Evolutionary conservation across 2,888 invertebrate genomes (phyloP).

Genomic region (Myopa testacea): DNA sequence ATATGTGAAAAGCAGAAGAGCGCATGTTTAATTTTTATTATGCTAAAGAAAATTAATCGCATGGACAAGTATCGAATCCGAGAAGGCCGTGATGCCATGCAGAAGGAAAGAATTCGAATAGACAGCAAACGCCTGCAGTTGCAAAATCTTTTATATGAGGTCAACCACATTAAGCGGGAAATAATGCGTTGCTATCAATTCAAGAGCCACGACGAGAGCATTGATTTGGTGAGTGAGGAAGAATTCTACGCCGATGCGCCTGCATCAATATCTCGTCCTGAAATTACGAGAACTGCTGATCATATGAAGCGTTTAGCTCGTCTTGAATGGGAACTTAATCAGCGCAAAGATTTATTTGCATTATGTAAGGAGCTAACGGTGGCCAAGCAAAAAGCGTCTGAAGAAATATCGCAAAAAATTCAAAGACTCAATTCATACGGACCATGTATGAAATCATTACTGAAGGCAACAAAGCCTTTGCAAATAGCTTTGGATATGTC

Average conservation of each 20-base stretch:
- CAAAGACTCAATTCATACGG: constrained; percentile 84
- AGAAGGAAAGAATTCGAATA: constrained; percentile 86
- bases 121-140: constrained; percentile 90
- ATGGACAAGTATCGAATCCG: constrained; percentile 90
- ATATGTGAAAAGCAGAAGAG: constrained; percentile 74
- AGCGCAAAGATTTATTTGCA: constrained; percentile 84
- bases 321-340: constrained; percentile 90
- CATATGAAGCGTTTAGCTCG: constrained; percentile 88
- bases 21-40: constrained; percentile 82
- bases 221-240: constrained; percentile 85
- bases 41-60: constrained; percentile 89
- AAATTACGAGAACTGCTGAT: constrained; percentile 75
- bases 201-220: constrained; percentile 94
- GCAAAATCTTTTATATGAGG: constrained; percentile 94
- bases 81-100: constrained; percentile 82
- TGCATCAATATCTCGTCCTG: constrained; percentile 74
- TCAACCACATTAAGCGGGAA: constrained; percentile 92
- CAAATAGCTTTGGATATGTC: constrained; percentile 88
- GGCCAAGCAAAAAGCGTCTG: constrained; percentile 81
- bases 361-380: constrained; percentile 81
- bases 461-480: constrained; percentile 86
- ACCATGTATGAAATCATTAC: constrained; percentile 79
- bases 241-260: constrained; percentile 79
- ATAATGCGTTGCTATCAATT: constrained; percentile 95
- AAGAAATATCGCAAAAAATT: constrained; percentile 80